A percentile compares a stretch with the other conserved stretches of the same genome.
These are phyloP conservation scores for Dolichallabes microphthalmus DNA, from an alignment of 2,113 vertebrate species.

Conservation along the genomic window DNA sequence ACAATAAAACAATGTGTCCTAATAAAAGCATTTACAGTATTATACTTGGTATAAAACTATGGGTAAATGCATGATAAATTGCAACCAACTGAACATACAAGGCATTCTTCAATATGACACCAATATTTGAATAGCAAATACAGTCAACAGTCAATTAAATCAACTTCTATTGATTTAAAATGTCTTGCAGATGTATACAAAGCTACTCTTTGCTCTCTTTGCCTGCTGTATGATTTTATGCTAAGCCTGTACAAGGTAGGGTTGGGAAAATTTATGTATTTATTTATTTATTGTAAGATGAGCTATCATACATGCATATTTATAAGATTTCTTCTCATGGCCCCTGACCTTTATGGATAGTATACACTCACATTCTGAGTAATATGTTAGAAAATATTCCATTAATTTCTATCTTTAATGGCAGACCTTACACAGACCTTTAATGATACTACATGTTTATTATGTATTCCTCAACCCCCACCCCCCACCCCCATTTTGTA, in stretches of 20 bases:
- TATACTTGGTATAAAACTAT: no score
- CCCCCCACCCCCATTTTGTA: not conserved
- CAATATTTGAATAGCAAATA: conserved; percentile 17
- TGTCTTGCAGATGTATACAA: not conserved
- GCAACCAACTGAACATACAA: not conserved
- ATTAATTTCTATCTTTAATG: no score
- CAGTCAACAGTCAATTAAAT: no score
- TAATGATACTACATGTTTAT: not conserved
- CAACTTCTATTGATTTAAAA: not conserved
- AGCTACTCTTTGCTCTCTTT: not conserved
- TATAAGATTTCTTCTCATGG: not conserved
- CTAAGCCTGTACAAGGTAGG: not conserved
- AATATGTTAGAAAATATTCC: not conserved
- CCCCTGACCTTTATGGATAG: not conserved
- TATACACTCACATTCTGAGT: not conserved
- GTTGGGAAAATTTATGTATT: not conserved
- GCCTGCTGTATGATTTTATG: not conserved
- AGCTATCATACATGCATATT: not conserved
- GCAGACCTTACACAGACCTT: no score
- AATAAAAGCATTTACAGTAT: no score
- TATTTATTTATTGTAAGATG: not conserved
- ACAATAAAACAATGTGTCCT: no score
- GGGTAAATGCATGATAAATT: no score
- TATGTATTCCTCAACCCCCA: not conserved
- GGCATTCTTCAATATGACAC: not conserved